A percentile compares a stretch with the other conserved stretches of the same genome.
phyloP scores from a whole-genome alignment of 2,797 vertebrate species.

The Notolabrus celidotus region DNA sequence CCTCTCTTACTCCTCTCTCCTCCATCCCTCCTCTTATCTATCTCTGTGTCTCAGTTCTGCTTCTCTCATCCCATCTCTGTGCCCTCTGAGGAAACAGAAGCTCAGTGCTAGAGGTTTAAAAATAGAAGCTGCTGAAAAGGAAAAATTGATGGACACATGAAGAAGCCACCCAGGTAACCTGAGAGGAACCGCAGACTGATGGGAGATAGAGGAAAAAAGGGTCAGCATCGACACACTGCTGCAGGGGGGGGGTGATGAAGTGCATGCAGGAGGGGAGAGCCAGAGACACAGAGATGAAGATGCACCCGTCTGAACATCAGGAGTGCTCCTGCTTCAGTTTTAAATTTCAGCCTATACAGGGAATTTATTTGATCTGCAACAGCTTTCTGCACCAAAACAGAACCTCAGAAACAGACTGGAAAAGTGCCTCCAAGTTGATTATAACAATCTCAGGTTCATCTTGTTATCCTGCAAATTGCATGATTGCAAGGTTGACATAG shows the following conservation, averaged over 20 bases:
- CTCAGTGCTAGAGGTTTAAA: slow-evolving; percentile 61
- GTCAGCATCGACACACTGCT: neutral
- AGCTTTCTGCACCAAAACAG: neutral
- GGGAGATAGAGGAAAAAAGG: neutral
- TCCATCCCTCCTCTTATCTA: neutral
- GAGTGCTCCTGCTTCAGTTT: neutral
- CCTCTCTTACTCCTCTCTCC: neutral
- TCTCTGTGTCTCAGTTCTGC: neutral
- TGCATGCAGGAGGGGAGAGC: neutral
- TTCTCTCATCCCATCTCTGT: slow-evolving; percentile 24
- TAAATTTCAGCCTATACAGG: neutral
- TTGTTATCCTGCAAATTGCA: no score
- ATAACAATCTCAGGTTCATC: no score
- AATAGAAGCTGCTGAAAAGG: slow-evolving; percentile 64
- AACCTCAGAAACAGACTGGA: neutral
- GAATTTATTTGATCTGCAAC: neutral
- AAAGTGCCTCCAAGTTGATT: no score
- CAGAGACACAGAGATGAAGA: neutral
- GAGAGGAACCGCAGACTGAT: slow-evolving; percentile 44
- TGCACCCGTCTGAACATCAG: slow-evolving; percentile 1
- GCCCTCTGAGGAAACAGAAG: slow-evolving; percentile 45
- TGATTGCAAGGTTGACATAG: no score
- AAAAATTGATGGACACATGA: slow-evolving; percentile 50
- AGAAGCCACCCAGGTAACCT: slow-evolving; percentile 60
- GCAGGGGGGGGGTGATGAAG: neutral